These are phyloP conservation scores for Erpornis zantholeuca DNA, from an alignment of 2,113 vertebrate genomes.

Conservation along the genomic window DNA sequence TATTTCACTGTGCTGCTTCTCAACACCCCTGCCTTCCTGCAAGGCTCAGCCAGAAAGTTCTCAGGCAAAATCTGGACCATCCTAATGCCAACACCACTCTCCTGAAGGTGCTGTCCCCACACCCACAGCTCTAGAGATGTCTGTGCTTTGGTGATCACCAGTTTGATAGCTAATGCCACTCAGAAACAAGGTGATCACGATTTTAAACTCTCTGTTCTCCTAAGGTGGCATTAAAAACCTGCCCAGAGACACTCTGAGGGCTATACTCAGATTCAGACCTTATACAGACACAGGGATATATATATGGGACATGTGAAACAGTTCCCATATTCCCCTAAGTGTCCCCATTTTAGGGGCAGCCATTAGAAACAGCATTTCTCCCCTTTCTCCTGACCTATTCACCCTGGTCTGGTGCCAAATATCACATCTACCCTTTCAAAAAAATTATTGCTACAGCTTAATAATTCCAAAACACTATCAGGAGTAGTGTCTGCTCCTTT, in stretches of 20 bases:
- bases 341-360: background rate
- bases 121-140: background rate
- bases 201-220: background rate
- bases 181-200: background rate
- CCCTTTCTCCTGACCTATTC: background rate
- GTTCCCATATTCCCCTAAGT: background rate
- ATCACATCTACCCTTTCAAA: background rate
- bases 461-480: background rate
- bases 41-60: background rate
- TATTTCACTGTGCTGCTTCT: background rate
- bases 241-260: background rate
- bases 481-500: background rate
- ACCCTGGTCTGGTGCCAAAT: background rate
- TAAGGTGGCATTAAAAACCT: background rate
- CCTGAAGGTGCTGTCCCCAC: background rate
- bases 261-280: background rate
- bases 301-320: background rate
- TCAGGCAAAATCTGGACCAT: background rate
- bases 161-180: background rate
- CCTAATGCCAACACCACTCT: background rate
- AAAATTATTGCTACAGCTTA: background rate
- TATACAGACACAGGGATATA: fast-evolving
- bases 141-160: background rate
- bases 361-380: background rate
- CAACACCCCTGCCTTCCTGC: background rate